Evolutionary conservation across 2,113 vertebrate species (phyloP).

Genomic region (Panurus biarmicus): DNA sequence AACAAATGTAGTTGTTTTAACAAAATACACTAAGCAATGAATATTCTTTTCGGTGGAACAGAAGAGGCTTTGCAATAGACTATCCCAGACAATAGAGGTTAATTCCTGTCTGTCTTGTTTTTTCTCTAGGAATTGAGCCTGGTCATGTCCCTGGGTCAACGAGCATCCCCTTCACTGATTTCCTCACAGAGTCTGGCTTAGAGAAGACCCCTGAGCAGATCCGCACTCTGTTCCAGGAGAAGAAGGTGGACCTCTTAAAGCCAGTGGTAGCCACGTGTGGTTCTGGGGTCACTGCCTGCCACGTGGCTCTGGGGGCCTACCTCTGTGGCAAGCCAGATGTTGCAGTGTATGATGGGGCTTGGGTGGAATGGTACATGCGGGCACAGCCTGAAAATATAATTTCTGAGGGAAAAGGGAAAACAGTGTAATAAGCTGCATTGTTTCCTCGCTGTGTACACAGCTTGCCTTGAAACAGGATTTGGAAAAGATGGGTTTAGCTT

Average conservation of each 20-base stretch:
- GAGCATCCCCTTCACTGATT: slow-evolving; percentile 86
- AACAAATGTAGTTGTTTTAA: neutral
- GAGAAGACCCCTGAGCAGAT: slow-evolving; percentile 77
- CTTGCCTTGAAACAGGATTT: slow-evolving; percentile 27
- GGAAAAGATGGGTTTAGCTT: neutral
- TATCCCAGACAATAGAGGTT: neutral
- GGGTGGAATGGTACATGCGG: slow-evolving; percentile 89
- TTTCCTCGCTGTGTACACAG: neutral
- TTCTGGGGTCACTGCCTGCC: slow-evolving; percentile 90
- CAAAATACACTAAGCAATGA: neutral
- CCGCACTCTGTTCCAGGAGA: slow-evolving; percentile 74
- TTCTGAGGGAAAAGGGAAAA: slow-evolving; percentile 82
- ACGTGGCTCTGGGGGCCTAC: slow-evolving; percentile 82
- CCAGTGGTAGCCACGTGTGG: slow-evolving; percentile 85
- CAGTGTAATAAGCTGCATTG: slow-evolving; percentile 32
- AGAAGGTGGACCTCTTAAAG: slow-evolving; percentile 76
- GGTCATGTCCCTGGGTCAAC: slow-evolving; percentile 83
- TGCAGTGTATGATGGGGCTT: slow-evolving; percentile 86
- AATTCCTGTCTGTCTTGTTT: neutral
- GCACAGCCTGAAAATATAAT: slow-evolving; percentile 81
- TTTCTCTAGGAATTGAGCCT: slow-evolving; percentile 77
- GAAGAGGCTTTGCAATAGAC: neutral
- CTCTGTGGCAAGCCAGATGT: slow-evolving; percentile 82
- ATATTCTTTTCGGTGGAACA: neutral
- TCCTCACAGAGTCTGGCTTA: slow-evolving; percentile 79